These are phyloP conservation scores for Sminthurides bifidus DNA, from an alignment of 1,140 invertebrate genomes.

Conservation along the genomic window DNA sequence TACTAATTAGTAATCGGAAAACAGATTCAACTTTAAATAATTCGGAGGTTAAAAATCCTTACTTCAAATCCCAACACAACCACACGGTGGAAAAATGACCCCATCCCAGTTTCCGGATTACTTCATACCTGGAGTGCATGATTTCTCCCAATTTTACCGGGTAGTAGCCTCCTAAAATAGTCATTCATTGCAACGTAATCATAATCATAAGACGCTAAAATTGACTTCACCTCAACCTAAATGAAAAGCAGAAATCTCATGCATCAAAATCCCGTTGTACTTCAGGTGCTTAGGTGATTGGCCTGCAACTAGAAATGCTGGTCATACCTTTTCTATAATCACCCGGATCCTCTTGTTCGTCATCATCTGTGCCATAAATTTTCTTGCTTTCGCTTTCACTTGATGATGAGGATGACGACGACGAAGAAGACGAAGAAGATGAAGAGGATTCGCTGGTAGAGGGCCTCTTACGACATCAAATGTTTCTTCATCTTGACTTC, in stretches of 20 bases:
- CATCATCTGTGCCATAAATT: not conserved
- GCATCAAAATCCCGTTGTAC: no score
- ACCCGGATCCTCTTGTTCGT: not conserved
- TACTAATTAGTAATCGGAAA: not conserved
- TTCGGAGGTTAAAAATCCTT: slow-evolving; percentile 37
- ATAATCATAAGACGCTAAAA: not conserved
- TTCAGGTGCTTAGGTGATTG: not conserved
- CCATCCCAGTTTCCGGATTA: slow-evolving; percentile 93
- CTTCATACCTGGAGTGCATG: slow-evolving; percentile 78
- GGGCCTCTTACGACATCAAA: no score
- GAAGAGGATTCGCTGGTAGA: not conserved
- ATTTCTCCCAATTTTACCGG: slow-evolving; percentile 93
- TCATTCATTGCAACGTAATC: not conserved
- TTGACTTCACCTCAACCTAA: no score
- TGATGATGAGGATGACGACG: not conserved
- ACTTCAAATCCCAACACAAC: slow-evolving; percentile 76
- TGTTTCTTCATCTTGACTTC: no score
- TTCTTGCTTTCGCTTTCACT: not conserved
- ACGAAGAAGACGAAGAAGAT: not conserved
- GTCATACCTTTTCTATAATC: not conserved
- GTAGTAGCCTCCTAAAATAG: slow-evolving; percentile 73
- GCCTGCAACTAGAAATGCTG: not conserved
- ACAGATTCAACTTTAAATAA: not conserved
- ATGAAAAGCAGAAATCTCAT: no score
- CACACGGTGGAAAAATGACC: slow-evolving; percentile 97